phyloP scores from a whole-genome alignment of 2,797 vertebrate species.

The Molothrus aeneus region DNA sequence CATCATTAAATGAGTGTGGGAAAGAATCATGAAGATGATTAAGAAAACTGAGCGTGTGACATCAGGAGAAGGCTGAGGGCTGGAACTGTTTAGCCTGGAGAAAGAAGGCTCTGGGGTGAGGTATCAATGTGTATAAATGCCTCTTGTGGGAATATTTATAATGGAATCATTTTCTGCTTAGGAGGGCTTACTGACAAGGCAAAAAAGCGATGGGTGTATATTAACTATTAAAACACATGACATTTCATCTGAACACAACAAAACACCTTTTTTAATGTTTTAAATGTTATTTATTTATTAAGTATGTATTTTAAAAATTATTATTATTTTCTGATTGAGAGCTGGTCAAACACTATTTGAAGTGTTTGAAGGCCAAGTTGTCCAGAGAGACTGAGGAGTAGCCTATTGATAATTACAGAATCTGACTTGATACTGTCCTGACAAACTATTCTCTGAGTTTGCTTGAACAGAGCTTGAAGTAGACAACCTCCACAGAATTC shows the following conservation, averaged over 20 bases:
- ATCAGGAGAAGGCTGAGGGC: background rate
- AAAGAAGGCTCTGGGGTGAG: background rate
- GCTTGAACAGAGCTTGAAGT: background rate
- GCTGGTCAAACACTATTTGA: background rate
- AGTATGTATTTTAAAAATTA: background rate
- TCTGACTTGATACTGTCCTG: background rate
- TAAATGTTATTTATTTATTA: background rate
- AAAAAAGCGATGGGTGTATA: background rate
- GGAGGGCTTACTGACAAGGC: background rate
- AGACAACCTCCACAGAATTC: background rate
- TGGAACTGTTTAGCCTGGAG: background rate
- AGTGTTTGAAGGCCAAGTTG: background rate
- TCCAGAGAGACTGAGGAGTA: background rate
- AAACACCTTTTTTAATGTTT: background rate
- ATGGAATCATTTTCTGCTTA: background rate
- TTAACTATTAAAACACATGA: background rate
- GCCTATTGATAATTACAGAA: background rate
- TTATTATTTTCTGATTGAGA: background rate
- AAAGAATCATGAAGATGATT: background rate
- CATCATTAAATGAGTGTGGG: background rate
- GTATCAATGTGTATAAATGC: background rate
- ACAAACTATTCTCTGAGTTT: background rate
- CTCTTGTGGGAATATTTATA: background rate
- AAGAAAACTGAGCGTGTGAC: background rate
- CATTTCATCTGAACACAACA: background rate